phyloP scores from a whole-genome alignment of 2,113 vertebrate genomes.

The Sisor rabdophorus region DNA sequence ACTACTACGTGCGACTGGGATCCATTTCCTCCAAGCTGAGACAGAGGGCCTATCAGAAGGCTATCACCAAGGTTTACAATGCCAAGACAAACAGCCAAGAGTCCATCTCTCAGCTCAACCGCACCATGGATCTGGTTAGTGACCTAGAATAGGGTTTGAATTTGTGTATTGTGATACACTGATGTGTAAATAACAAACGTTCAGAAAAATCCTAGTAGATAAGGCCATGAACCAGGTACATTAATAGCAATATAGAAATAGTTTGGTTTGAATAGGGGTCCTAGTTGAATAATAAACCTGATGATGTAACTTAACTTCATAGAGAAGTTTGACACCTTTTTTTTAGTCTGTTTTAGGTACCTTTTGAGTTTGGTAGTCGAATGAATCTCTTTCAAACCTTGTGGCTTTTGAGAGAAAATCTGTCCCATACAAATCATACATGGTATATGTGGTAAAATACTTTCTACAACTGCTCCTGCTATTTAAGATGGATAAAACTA shows the following conservation, averaged over 20 bases:
- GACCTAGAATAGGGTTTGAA: background rate
- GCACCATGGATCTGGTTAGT: slow-evolving; percentile 81
- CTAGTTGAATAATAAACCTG: background rate
- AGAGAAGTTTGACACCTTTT: background rate
- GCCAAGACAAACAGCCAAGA: slow-evolving; percentile 77
- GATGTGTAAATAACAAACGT: background rate
- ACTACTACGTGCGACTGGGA: slow-evolving; percentile 82
- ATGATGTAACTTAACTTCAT: background rate
- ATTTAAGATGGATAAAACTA: too few relatives aligned
- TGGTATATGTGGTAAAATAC: too few relatives aligned
- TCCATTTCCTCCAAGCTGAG: slow-evolving; percentile 82
- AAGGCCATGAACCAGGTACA: background rate
- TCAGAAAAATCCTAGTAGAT: background rate
- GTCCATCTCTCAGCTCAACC: slow-evolving; percentile 78
- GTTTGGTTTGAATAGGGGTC: background rate
- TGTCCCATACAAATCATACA: too few relatives aligned
- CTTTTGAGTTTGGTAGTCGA: too few relatives aligned
- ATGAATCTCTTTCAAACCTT: too few relatives aligned
- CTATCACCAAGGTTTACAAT: slow-evolving; percentile 73
- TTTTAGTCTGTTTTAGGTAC: too few relatives aligned
- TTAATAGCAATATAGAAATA: background rate
- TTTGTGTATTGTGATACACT: background rate
- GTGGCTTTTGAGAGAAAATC: too few relatives aligned
- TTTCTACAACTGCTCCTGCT: too few relatives aligned
- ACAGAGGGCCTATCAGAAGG: slow-evolving; percentile 78